Percentiles rank a stretch among this genome's conserved stretches.
These are phyloP conservation scores for Diarsia mendica DNA, from an alignment of 2,888 invertebrate genomes.

Conservation along the genomic window DNA sequence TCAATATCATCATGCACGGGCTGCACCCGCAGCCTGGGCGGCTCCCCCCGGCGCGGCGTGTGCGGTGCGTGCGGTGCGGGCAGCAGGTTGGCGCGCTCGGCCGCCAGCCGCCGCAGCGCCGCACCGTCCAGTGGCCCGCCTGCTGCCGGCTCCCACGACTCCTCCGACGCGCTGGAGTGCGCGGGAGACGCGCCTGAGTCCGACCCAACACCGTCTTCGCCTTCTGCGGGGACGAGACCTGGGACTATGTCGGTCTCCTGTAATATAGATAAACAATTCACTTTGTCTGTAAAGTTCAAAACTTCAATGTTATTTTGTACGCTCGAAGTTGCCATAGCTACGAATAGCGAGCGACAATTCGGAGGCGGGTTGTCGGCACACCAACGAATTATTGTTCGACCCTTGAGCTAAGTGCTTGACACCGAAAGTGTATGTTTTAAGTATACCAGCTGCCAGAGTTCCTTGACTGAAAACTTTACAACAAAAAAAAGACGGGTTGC, in stretches of 20 bases:
- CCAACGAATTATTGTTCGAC: no score
- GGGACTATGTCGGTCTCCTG: constrained; percentile 48
- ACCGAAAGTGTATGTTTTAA: no score
- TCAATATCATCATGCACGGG: constrained; percentile 75
- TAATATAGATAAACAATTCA: not conserved
- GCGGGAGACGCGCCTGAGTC: constrained; percentile 74
- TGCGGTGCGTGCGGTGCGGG: constrained; percentile 8
- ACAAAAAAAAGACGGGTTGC: no score
- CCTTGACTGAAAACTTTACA: no score
- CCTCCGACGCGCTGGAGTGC: constrained; percentile 84
- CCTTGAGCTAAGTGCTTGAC: no score
- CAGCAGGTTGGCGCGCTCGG: constrained; percentile 71
- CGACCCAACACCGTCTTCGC: constrained; percentile 22
- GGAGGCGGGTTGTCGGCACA: no score
- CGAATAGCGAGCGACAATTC: no score
- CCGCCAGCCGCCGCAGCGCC: constrained; percentile 92
- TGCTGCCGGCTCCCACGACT: constrained; percentile 91
- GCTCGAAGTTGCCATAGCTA: no score
- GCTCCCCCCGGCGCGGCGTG: not conserved
- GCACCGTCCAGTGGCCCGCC: constrained; percentile 94
- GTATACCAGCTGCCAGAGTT: no score
- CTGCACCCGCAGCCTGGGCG: not conserved
- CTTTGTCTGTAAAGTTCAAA: no score
- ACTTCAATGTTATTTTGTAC: no score
- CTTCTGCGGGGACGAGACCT: constrained; percentile 30